A percentile compares a stretch with the other conserved stretches of the same genome.
Evolutionary conservation across 2,113 vertebrate species (phyloP).

Genomic region (Sisor rabdophorus): DNA sequence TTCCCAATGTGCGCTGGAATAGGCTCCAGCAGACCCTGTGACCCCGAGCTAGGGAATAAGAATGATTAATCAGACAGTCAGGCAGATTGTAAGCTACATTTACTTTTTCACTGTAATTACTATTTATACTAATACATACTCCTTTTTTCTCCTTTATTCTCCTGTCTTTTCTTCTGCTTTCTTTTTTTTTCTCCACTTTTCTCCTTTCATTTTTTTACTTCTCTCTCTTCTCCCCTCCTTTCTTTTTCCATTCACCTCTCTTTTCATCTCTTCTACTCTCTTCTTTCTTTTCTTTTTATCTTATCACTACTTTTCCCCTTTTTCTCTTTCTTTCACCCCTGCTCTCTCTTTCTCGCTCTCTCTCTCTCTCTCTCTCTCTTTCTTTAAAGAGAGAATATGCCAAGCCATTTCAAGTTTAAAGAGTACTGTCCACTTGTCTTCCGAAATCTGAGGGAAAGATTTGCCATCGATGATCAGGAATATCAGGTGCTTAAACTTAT

Average conservation of each 20-base stretch:
- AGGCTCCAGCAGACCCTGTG: no score
- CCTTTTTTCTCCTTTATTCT: not conserved
- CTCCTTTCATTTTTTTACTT: not conserved
- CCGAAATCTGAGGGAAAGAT: conserved; percentile 84
- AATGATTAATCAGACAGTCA: not conserved
- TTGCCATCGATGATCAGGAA: conserved; percentile 85
- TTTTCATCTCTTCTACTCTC: not conserved
- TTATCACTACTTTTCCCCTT: no score
- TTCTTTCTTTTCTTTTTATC: not conserved
- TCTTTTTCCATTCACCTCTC: not conserved
- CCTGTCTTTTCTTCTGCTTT: not conserved
- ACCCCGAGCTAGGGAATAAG: no score
- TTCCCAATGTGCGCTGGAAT: no score
- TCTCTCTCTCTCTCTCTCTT: not conserved
- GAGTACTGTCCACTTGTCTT: conserved; percentile 90
- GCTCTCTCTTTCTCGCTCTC: not conserved
- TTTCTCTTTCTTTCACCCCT: not conserved
- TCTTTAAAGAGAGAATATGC: conserved; percentile 82
- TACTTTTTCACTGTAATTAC: no score
- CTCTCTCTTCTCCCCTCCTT: not conserved
- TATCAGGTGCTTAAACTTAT: conserved; percentile 70
- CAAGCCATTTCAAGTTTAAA: conserved; percentile 90
- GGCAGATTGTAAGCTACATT: not conserved
- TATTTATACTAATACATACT: no score
- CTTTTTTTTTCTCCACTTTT: not conserved